phyloP scores from a whole-genome alignment of 2,888 invertebrate species.

The Catocala nupta region DNA sequence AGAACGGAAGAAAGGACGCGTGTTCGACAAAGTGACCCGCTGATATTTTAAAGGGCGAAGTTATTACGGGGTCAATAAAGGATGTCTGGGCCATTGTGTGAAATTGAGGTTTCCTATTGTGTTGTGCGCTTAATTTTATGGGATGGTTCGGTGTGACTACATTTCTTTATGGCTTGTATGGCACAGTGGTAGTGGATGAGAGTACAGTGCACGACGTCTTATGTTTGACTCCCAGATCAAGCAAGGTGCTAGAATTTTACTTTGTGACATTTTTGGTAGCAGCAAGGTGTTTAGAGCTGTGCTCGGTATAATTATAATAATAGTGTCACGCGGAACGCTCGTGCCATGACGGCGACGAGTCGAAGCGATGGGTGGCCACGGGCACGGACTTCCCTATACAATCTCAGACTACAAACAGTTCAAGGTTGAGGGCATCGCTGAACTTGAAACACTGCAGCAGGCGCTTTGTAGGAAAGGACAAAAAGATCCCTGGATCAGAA shows the following conservation, averaged over 20 bases:
- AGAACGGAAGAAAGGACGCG: constrained; percentile 43
- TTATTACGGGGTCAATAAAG: constrained; percentile 7
- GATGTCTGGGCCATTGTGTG: constrained; percentile 5
- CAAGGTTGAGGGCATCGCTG: constrained; percentile 90
- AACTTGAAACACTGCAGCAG: constrained; percentile 89
- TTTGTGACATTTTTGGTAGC: too few species aligned
- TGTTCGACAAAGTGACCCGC: constrained; percentile 45
- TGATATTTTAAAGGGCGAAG: constrained; percentile 11
- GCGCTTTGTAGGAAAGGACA: constrained; percentile 91
- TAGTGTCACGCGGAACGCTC: too few species aligned
- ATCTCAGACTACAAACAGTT: constrained; percentile 92
- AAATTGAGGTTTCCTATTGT: neutral
- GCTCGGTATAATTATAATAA: too few species aligned
- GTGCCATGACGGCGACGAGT: too few species aligned
- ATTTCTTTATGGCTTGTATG: too few species aligned
- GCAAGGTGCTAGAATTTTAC: too few species aligned
- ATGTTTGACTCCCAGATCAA: too few species aligned
- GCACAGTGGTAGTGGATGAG: too few species aligned
- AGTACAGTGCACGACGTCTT: too few species aligned
- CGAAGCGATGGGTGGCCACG: constrained; percentile 71
- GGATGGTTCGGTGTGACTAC: too few species aligned
- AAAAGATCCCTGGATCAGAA: constrained; percentile 95
- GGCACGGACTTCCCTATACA: constrained; percentile 86
- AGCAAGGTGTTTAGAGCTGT: too few species aligned
- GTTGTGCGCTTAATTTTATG: constrained; percentile 2